Evolutionary conservation across 2,797 vertebrate genomes (phyloP).

Genomic region (Argentina silus): DNA sequence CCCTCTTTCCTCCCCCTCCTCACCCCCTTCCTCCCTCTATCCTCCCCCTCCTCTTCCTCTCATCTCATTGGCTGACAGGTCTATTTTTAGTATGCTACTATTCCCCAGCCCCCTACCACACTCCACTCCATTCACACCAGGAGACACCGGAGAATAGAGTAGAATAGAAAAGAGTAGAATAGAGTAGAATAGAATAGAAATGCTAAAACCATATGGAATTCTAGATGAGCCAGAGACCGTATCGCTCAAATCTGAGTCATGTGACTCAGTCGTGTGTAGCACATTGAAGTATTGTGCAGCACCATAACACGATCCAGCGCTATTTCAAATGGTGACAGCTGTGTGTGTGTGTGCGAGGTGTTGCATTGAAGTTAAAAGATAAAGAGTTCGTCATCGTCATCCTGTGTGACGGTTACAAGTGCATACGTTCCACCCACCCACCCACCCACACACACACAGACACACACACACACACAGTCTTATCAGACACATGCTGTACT

Average conservation of each 20-base stretch:
- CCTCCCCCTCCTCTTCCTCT: background rate
- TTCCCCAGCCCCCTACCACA: background rate
- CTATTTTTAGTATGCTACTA: background rate
- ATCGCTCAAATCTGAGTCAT: too few relatives aligned
- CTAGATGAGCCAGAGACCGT: too few relatives aligned
- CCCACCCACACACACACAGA: background rate
- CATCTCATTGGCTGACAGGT: background rate
- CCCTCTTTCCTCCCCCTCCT: background rate
- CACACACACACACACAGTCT: background rate
- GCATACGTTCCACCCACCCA: background rate
- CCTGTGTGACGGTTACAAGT: background rate
- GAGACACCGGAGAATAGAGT: too few relatives aligned
- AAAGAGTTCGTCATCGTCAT: background rate
- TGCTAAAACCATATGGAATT: too few relatives aligned
- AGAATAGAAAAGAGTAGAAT: background rate
- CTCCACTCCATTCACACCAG: background rate
- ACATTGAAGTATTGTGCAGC: background rate
- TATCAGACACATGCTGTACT: background rate
- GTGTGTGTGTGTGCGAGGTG: too few relatives aligned
- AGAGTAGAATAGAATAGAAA: background rate
- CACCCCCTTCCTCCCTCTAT: background rate
- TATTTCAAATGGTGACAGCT: too few relatives aligned
- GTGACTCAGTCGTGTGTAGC: too few relatives aligned
- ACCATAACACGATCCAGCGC: background rate
- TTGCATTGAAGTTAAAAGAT: too few relatives aligned